Evolutionary conservation across 2,888 invertebrate genomes (phyloP).

Genomic region (Diaprepes abbreviatus): DNA sequence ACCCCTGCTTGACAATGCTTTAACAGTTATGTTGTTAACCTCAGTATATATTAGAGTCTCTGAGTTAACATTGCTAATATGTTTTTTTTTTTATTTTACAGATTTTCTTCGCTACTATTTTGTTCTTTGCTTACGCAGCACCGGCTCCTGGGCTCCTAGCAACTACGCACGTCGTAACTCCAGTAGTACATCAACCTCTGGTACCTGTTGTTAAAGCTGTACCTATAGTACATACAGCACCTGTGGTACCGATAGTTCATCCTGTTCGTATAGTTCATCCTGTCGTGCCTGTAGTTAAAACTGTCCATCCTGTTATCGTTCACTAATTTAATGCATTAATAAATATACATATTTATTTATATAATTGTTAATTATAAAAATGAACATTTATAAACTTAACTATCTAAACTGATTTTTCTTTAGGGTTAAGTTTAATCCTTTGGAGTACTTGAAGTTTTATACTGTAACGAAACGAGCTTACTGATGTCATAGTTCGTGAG

Average conservation of each 20-base stretch:
- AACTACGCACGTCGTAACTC: conserved; percentile 50
- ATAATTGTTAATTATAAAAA: too few relatives aligned
- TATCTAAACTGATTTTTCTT: neutral
- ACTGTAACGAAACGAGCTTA: too few relatives aligned
- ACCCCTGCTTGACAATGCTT: too few relatives aligned
- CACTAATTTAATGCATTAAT: conserved; percentile 27
- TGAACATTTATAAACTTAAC: neutral
- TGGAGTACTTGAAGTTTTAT: too few relatives aligned
- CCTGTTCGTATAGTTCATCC: conserved; percentile 44
- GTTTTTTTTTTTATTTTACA: conserved; percentile 43
- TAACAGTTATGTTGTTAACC: too few relatives aligned
- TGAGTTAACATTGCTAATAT: too few relatives aligned
- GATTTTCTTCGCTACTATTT: conserved; percentile 52
- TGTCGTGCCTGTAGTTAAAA: conserved; percentile 42
- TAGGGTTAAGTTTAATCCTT: too few relatives aligned
- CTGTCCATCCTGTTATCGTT: conserved; percentile 37
- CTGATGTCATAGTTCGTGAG: too few relatives aligned
- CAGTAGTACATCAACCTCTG: conserved; percentile 55
- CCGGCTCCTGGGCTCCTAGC: conserved; percentile 51
- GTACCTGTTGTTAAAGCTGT: conserved; percentile 59
- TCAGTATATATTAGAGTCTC: too few relatives aligned
- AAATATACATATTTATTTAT: too few relatives aligned
- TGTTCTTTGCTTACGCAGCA: conserved; percentile 57
- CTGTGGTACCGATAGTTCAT: conserved; percentile 55
- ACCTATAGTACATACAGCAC: conserved; percentile 59